Evolutionary conservation across 1,140 invertebrate genomes (phyloP).

Genomic region (Pemphigus obesinymphae): DNA sequence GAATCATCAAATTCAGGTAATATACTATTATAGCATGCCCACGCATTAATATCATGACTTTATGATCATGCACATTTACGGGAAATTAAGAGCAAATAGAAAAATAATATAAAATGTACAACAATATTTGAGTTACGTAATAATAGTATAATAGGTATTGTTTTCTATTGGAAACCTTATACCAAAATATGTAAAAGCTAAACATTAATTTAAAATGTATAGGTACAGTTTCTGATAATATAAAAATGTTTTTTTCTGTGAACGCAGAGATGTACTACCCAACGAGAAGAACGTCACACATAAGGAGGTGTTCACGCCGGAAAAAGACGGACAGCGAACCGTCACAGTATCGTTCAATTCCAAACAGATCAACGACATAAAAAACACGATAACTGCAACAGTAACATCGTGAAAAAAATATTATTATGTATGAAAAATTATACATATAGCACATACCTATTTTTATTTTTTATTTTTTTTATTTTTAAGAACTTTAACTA

Average conservation of each 20-base stretch:
- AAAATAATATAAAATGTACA: too few species aligned
- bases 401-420: not conserved
- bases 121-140: too few species aligned
- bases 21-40: too few species aligned
- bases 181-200: too few species aligned
- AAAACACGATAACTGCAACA: not conserved
- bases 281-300: conserved; percentile 17
- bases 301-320: not conserved
- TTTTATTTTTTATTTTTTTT: too few species aligned
- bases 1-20: conserved; percentile 21
- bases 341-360: conserved; percentile 27
- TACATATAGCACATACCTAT: too few species aligned
- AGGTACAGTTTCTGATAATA: not conserved
- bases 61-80: too few species aligned
- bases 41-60: too few species aligned
- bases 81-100: too few species aligned
- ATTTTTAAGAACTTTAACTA: not conserved
- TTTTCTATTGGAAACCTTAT: too few species aligned
- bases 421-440: not conserved
- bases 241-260: not conserved
- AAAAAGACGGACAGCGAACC: not conserved
- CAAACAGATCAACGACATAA: conserved; percentile 8
- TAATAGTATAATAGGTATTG: too few species aligned
- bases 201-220: too few species aligned
- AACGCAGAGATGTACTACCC: not conserved